Evolutionary conservation across 2,113 vertebrate species (phyloP), one percentile per base, ranked within the genome.

Genomic region (Oenanthe melanoleuca): DNA sequence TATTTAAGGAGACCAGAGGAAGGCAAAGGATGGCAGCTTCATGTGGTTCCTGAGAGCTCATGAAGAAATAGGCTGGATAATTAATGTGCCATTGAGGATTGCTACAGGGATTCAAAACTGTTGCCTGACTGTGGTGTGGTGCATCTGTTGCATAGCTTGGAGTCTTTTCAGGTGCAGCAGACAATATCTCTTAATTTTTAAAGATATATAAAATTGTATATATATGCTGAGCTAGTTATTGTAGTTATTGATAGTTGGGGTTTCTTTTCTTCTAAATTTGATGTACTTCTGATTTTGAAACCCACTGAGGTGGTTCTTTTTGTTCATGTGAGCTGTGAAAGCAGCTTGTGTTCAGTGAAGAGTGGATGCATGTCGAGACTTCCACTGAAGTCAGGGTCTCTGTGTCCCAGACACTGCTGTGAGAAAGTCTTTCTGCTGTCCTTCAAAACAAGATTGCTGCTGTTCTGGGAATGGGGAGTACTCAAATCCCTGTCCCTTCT

Each of bases 61-160:
- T 86, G 72, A 55, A 71, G 78, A 61, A 87, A 31, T 5, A 56
- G 57, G 11, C 66, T 95, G 45, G 55, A 24, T 95, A 82, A 93
- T 96, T 86, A 89, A 55, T 66, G 88, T 94, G 40, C 63, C 38
- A 50, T 55, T 77, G 67, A 66, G 38, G 33, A 49, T 37, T 88
- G 37, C 56, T 60, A 0, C 40, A 60, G 45, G 73, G 73, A 50
- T 90, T 85, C 4, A 4, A 17, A 89, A 45, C 37, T 84, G 2
- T 61, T 85, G 31, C 84, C 65, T 42, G 37, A 31, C 14, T 33
- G 23, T 31, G 47, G 40, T 2, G 2, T 52, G 7, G 37, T 34
- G 33, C 25, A 22, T 63, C 70, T 75, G 59, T 45, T 79, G 44
- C 8, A 2, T 31, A n/a, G 33, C 64, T 79, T 85, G n/a, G 2